Evolutionary conservation across 2,797 vertebrate species (phyloP).

Genomic region (Sebastes oblongus): DNA sequence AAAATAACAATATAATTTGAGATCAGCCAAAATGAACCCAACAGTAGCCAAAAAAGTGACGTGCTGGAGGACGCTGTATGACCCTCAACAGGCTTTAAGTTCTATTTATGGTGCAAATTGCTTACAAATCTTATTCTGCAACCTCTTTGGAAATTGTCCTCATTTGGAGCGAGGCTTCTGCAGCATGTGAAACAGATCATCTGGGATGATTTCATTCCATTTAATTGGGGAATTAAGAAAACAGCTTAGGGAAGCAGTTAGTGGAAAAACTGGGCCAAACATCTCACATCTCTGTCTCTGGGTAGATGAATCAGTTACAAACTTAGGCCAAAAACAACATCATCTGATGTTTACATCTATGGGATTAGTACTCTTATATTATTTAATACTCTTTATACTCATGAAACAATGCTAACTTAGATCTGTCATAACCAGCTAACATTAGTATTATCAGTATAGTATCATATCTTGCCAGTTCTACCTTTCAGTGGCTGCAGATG

Average conservation of each 20-base stretch:
- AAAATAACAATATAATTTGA: background rate
- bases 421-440: too few species aligned
- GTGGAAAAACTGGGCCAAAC: slow-evolving; percentile 66
- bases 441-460: too few species aligned
- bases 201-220: slow-evolving; percentile 56
- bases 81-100: background rate
- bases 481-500: background rate
- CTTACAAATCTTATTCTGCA: slow-evolving; percentile 1
- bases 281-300: slow-evolving; percentile 21
- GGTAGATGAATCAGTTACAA: background rate
- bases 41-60: background rate
- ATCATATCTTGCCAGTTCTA: background rate
- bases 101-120: slow-evolving; percentile 13
- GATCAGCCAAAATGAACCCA: background rate
- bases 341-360: background rate
- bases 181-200: slow-evolving; percentile 45
- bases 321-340: background rate
- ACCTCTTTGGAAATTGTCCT: slow-evolving; percentile 22
- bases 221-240: slow-evolving; percentile 66
- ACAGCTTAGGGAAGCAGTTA: slow-evolving; percentile 42
- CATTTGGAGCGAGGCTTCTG: background rate
- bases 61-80: background rate
- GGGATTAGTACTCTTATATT: background rate
- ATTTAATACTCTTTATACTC: too few species aligned
- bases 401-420: too few species aligned